Evolutionary conservation across 2,888 invertebrate species (phyloP), one percentile per base, ranked within the genome.

Genomic region (Dasypolia templi): DNA sequence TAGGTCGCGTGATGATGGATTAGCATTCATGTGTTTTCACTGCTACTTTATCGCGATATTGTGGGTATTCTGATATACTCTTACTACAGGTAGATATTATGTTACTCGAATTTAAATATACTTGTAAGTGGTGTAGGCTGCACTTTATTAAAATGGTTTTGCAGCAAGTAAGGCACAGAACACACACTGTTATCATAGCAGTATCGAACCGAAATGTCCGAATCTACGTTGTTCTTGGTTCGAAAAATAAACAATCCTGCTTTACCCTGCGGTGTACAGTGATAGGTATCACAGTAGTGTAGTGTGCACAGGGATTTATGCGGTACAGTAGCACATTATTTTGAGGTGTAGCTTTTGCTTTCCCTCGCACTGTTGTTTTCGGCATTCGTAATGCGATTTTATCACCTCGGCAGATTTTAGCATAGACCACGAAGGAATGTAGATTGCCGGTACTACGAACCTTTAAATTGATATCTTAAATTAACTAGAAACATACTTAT

Each of bases 1-100:
- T 84, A 79, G 82, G 75, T 84, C 81, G 82, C 88, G 85, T 86
- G 87, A 72, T 76, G 69, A 79, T 61, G 68, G 78, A 85, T 85
- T 86, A 82, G 79, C 79, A 77, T 83, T 81, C 79, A 76, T 77
- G 81, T 81, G 74, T 75, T 83, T 77, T 66, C 72, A 64, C 56
- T 63, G 46, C 46, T 55, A 61, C n/a, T 74, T 70, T 74, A 77
- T 76, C 75, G 73, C 61, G 65, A 69, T 66, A 77, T 44, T 67
- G 63, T 77, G 51, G 22, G 22, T 26, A 39, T 17, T 22, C 19
- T 39, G 3, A 22, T 29, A 39, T 39, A n/a, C 44, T 14, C 4
- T 29, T 29, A 29, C 14, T 22, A 7, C 7, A 62, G 7, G 29
- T 29, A 22, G 44, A 62, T 42, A 26, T 5, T 14, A 39, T 17